Evolutionary conservation across 1,140 invertebrate genomes (phyloP).

Genomic region (Euura saliciscinereae): DNA sequence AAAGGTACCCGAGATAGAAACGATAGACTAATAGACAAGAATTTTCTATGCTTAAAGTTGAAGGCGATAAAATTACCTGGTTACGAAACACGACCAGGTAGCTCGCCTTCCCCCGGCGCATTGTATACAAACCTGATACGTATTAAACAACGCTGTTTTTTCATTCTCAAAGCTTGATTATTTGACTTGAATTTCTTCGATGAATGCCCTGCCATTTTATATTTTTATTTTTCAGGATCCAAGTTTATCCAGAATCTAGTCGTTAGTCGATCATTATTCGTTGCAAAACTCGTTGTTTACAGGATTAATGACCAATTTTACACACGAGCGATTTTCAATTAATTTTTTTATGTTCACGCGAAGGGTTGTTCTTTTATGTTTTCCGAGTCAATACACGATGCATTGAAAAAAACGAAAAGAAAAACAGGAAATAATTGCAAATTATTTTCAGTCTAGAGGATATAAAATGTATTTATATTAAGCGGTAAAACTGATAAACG

Average conservation of each 20-base stretch:
- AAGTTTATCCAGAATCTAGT: neutral
- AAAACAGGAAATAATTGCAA: neutral
- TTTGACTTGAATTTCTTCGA: slow-evolving; percentile 43
- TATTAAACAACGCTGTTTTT: slow-evolving; percentile 47
- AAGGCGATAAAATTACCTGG: neutral
- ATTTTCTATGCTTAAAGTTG: slow-evolving; percentile 8
- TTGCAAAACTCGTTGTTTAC: no score
- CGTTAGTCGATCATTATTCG: no score
- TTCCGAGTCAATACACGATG: no score
- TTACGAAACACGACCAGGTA: neutral
- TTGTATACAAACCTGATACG: slow-evolving; percentile 44
- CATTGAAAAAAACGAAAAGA: neutral
- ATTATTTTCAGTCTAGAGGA: neutral
- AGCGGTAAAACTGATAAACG: neutral
- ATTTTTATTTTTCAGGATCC: slow-evolving; percentile 42
- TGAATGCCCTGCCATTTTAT: slow-evolving; percentile 37
- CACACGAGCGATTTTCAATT: neutral
- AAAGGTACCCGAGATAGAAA: slow-evolving; percentile 68
- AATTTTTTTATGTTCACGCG: neutral
- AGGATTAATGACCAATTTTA: neutral
- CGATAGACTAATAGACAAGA: slow-evolving; percentile 44
- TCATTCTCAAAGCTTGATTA: slow-evolving; percentile 51
- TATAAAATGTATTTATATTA: neutral
- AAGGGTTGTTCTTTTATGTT: neutral
- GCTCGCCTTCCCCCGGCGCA: slow-evolving; percentile 32